Evolutionary conservation across 2,113 vertebrate species (phyloP), one percentile per base, ranked within the genome.

Genomic region (Ameiurus melas): DNA sequence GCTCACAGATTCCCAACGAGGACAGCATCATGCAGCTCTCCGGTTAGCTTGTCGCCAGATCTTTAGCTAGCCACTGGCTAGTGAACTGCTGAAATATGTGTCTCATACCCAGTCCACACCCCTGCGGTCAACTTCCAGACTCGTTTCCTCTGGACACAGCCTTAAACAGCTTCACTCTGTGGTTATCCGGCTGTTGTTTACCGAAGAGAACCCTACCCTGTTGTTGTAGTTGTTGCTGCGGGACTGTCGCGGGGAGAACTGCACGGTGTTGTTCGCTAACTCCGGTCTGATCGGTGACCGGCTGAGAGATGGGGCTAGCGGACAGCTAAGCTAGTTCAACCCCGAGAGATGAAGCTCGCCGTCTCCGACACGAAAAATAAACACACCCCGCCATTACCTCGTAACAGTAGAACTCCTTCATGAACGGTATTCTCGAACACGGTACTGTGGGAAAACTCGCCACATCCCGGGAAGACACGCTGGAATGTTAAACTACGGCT

Each of bases 1-100:
- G 93, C 57, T 89, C 86, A 89, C 88, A 43, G 25, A 95, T 90
- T 51, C 93, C 93, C 68, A 91, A 71, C 62, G 93, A 89, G 16
- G 92, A 78, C 84, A 95, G 93, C 96, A 96, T 96, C 8, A 20
- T 71, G 7, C 68, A 33, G 27, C 58, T 82, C 66, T 25, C 85
- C 58, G 39, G 58, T 85, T 86, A 86, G 80, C 84, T 83, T 71
- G 25, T 82, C 73, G 22, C 86, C 90, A 88, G 85, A 83, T 53
- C 64, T 81, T 51, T 70, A 64, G 64, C 73, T 77, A 85, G 84
- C 51, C 84, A 71, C 30, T 79, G 77, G 47, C 53, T 47, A 70
- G 62, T 58, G 58, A 62, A 43, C 82, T 57, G 70, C 22, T 84
- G 19, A 62, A 47, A 77, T 86, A 62, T 58, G 39, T 47, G 25